phyloP scores from a whole-genome alignment of 1,140 invertebrate genomes.

The Heliconius eleuchia region DNA sequence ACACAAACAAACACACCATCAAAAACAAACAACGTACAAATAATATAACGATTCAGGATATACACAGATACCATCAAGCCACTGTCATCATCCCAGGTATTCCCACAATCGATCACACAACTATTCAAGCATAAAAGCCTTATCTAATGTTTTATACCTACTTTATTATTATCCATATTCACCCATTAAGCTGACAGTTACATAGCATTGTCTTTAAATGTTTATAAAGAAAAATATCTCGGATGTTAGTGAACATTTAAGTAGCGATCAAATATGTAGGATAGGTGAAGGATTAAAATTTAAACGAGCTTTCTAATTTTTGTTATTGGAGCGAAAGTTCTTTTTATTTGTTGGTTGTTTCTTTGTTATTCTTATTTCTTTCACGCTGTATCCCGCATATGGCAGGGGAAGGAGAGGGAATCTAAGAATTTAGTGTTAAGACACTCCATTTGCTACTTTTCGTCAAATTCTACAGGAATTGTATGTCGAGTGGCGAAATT shows the following conservation, averaged over 20 bases:
- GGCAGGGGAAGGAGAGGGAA: no score
- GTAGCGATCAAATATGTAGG: conserved; percentile 7
- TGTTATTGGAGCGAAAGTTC: not conserved
- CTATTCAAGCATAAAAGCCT: conserved; percentile 71
- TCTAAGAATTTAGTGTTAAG: no score
- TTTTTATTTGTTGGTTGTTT: not conserved
- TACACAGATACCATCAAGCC: conserved; percentile 30
- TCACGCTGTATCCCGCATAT: no score
- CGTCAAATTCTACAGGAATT: no score
- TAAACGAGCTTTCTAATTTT: not conserved
- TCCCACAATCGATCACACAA: conserved; percentile 75
- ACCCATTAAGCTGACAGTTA: conserved; percentile 43
- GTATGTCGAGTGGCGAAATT: no score
- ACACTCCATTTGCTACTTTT: no score
- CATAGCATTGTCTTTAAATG: conserved; percentile 42
- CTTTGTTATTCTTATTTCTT: no score
- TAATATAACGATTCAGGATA: not conserved
- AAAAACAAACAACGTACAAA: not conserved
- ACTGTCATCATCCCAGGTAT: conserved; percentile 65
- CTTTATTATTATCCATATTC: conserved; percentile 41
- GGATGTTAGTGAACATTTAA: conserved; percentile 7
- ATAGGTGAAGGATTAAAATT: not conserved
- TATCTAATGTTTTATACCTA: conserved; percentile 62
- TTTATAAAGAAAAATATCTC: conserved; percentile 16
- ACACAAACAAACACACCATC: no score